phyloP scores from a whole-genome alignment of 2,113 vertebrate species.

The Spermophilus dauricus region DNA sequence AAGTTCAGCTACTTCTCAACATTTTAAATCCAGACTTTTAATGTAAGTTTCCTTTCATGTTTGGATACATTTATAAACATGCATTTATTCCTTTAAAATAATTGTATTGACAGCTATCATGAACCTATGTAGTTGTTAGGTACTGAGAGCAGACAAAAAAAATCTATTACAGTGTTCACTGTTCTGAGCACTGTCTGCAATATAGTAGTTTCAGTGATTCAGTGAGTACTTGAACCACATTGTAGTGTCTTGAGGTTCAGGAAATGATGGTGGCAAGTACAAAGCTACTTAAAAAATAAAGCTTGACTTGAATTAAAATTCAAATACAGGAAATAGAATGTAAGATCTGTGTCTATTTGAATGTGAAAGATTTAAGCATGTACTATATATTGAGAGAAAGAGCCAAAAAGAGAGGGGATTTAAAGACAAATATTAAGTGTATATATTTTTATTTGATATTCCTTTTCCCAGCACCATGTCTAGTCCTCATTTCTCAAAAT shows the following conservation, averaged over 20 bases:
- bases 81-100: not conserved
- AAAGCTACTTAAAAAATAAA: not conserved
- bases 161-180: not conserved
- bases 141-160: not conserved
- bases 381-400: not conserved
- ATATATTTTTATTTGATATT: not conserved
- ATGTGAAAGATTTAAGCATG: not conserved
- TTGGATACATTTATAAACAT: not conserved
- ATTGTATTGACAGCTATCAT: not conserved
- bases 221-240: not conserved
- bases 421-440: not conserved
- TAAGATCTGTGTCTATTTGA: not conserved
- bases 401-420: not conserved
- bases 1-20: slow-evolving; percentile 48
- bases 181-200: not conserved
- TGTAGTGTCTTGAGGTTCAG: not conserved
- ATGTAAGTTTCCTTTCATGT: not conserved
- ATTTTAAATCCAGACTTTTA: slow-evolving; percentile 14
- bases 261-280: not conserved
- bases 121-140: not conserved
- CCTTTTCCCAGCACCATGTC: not conserved
- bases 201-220: not conserved
- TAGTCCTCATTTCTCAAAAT: not conserved
- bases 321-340: not conserved
- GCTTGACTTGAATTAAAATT: not conserved